Evolutionary conservation across 92 coral and sea anemone genomes (phyloP).

Genomic region (Ricordea florida): DNA sequence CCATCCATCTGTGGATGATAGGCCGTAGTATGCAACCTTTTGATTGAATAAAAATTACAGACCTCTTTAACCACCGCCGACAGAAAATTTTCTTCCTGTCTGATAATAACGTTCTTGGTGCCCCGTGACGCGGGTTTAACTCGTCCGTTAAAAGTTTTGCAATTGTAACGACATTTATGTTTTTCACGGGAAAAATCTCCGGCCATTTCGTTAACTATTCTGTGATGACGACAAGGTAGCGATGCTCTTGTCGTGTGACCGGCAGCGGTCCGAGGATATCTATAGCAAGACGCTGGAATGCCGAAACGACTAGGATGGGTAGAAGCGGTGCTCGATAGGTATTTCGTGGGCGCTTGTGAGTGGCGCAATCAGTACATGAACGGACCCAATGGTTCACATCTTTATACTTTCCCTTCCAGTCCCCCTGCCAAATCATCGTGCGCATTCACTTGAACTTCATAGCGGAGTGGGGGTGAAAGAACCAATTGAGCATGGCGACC

Average conservation of each 20-base stretch:
- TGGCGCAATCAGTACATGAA: conserved; percentile 52
- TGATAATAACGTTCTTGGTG: conserved; percentile 32
- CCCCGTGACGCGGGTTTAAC: conserved; percentile 32
- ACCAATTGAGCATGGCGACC: conserved; percentile 20
- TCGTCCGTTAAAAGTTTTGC: conserved; percentile 12
- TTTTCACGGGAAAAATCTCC: conserved; percentile 37
- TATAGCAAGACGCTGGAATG: conserved; percentile 39
- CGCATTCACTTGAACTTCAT: conserved; percentile 16
- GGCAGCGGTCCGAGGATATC: conserved; percentile 52
- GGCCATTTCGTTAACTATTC: conserved; percentile 52
- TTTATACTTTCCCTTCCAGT: conserved; percentile 65
- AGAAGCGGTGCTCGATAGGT: no score
- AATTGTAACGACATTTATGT: conserved; percentile 16
- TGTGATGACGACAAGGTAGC: not conserved
- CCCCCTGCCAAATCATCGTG: conserved; percentile 51
- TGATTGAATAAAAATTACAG: conserved; percentile 2
- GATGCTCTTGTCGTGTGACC: not conserved
- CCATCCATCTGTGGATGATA: conserved; percentile 40
- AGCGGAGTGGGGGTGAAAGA: not conserved
- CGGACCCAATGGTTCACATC: conserved; percentile 52
- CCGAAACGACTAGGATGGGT: conserved; percentile 35
- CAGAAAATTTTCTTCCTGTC: conserved; percentile 34
- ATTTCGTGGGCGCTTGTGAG: no score
- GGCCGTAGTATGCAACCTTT: conserved; percentile 21
- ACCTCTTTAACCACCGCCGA: conserved; percentile 28